phyloP scores from a whole-genome alignment of 2,797 vertebrate species.

The Leptodactylus fallax region DNA sequence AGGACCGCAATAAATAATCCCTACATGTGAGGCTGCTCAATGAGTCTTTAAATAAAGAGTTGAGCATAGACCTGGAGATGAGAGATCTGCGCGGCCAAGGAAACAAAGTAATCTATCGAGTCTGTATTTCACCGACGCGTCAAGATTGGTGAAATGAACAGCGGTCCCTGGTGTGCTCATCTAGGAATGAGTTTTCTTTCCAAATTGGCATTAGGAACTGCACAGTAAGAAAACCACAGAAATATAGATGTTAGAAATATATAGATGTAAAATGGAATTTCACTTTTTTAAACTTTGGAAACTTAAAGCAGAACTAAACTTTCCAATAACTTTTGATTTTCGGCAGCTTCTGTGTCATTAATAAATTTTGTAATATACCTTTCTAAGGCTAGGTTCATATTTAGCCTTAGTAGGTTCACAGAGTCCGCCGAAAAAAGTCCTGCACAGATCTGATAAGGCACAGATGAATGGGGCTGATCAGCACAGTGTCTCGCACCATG shows the following conservation, averaged over 20 bases:
- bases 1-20: constrained; percentile 36
- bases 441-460: too few relatives aligned
- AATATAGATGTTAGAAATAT: not conserved
- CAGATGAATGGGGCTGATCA: too few relatives aligned
- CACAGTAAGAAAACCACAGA: not conserved
- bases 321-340: too few relatives aligned
- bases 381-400: too few relatives aligned
- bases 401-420: too few relatives aligned
- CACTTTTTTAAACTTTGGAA: not conserved
- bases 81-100: constrained; percentile 9
- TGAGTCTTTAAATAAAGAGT: constrained; percentile 29
- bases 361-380: too few relatives aligned
- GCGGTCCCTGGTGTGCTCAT: constrained; percentile 14
- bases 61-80: not conserved
- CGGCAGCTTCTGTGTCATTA: too few relatives aligned
- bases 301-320: too few relatives aligned
- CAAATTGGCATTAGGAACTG: constrained; percentile 31
- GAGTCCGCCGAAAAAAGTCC: too few relatives aligned
- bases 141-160: constrained; percentile 22
- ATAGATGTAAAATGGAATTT: not conserved
- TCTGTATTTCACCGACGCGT: not conserved
- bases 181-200: constrained; percentile 25
- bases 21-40: not conserved
- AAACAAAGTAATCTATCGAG: constrained; percentile 17
- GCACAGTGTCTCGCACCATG: too few relatives aligned